These are phyloP conservation scores for Acanthosepion esculentum DNA, from an alignment of 2,888 invertebrate species.

Conservation along the genomic window DNA sequence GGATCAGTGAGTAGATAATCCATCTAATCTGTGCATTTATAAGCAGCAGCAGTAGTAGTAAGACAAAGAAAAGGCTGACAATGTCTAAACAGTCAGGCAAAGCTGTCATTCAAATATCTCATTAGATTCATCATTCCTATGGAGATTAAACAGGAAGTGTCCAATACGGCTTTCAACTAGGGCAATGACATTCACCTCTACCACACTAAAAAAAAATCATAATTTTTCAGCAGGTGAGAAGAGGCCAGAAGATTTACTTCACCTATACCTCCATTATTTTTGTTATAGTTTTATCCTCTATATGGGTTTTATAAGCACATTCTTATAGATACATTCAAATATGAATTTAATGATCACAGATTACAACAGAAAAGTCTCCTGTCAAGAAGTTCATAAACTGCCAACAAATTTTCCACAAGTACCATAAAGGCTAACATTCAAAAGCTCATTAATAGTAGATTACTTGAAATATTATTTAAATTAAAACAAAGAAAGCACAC, in stretches of 20 bases:
- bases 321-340: background rate
- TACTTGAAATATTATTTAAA: too few species aligned
- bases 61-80: background rate
- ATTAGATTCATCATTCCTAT: background rate
- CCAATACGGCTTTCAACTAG: background rate
- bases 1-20: background rate
- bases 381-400: background rate
- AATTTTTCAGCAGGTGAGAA: background rate
- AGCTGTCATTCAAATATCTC: conserved; percentile 20
- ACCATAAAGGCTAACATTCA: too few species aligned
- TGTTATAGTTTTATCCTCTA: background rate
- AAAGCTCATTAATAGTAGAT: too few species aligned
- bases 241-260: background rate
- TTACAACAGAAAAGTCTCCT: background rate
- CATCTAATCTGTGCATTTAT: background rate
- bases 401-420: background rate
- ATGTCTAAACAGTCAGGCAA: background rate
- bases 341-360: background rate
- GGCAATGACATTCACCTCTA: background rate
- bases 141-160: background rate
- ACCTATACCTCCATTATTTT: background rate
- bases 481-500: too few species aligned
- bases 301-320: background rate
- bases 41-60: background rate
- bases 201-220: background rate